Conservation (phyloP, 2,113 vertebrate genomes). For the Pseudolaguvia tuberculata region DNA sequence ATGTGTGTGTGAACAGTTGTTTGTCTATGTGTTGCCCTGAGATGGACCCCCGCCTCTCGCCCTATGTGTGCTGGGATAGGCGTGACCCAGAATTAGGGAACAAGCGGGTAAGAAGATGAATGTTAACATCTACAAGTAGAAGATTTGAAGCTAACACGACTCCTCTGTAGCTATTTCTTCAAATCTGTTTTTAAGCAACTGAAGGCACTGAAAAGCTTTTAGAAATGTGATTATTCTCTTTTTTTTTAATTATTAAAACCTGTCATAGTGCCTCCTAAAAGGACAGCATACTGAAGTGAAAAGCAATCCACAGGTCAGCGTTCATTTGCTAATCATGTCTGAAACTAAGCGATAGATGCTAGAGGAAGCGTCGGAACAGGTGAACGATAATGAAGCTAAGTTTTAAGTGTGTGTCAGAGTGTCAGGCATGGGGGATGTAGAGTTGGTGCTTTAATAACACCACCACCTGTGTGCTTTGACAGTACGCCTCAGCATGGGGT, state of each 20-base stretch:
- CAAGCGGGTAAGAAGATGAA: too few relatives aligned
- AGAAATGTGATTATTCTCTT: neutral
- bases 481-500: constrained; percentile 2
- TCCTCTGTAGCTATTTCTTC: neutral
- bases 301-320: neutral
- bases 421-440: neutral
- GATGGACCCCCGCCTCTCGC: too few relatives aligned
- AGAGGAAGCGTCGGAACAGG: neutral
- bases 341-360: neutral
- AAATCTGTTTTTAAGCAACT: too few relatives aligned
- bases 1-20: too few relatives aligned
- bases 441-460: neutral
- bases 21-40: too few relatives aligned
- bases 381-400: neutral
- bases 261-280: neutral
- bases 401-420: neutral
- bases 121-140: neutral
- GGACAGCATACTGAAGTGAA: too few relatives aligned
- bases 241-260: neutral
- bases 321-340: neutral
- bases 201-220: neutral
- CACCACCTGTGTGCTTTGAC: neutral
- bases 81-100: too few relatives aligned
- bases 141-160: neutral
- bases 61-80: too few relatives aligned